These are phyloP conservation scores for Cryptocephalus primarius DNA, from an alignment of 2,888 invertebrate species.

Conservation along the genomic window DNA sequence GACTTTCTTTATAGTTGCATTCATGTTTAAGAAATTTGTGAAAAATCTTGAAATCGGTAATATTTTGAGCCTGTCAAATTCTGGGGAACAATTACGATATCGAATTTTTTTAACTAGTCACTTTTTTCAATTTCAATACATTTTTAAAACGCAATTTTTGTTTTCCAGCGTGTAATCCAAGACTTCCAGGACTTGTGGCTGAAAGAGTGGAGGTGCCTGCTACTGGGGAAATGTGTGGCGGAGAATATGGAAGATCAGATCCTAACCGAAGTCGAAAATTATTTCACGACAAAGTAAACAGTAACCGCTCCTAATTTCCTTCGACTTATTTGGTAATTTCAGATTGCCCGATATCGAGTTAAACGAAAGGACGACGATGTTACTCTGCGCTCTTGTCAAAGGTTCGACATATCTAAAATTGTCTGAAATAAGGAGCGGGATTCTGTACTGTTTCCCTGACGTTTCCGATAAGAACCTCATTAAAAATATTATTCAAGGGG, in stretches of 20 bases:
- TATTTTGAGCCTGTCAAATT: too few species aligned
- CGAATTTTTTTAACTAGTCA: too few species aligned
- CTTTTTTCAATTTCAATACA: not conserved
- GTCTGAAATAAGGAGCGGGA: conserved; percentile 34
- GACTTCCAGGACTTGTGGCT: conserved; percentile 53
- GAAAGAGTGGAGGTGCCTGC: conserved; percentile 50
- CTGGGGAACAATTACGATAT: too few species aligned
- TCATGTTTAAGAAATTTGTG: too few species aligned
- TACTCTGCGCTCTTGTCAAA: conserved; percentile 37
- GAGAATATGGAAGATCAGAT: conserved; percentile 36
- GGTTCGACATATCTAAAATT: conserved; percentile 30
- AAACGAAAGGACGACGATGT: conserved; percentile 27
- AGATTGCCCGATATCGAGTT: conserved; percentile 12
- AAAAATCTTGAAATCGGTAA: too few species aligned
- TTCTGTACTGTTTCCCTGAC: conserved; percentile 30
- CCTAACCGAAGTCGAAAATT: conserved; percentile 1
- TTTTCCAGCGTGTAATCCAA: conserved; percentile 44
- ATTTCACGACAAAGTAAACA: not conserved
- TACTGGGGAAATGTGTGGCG: conserved; percentile 48
- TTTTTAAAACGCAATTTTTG: too few species aligned
- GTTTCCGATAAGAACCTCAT: conserved; percentile 35
- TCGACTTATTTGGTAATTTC: not conserved
- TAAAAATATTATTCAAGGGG: conserved; percentile 32
- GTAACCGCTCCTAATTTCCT: not conserved
- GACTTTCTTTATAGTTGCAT: too few species aligned